Conservation (phyloP, 1,140 invertebrate species). For the Grapholita molesta region DNA sequence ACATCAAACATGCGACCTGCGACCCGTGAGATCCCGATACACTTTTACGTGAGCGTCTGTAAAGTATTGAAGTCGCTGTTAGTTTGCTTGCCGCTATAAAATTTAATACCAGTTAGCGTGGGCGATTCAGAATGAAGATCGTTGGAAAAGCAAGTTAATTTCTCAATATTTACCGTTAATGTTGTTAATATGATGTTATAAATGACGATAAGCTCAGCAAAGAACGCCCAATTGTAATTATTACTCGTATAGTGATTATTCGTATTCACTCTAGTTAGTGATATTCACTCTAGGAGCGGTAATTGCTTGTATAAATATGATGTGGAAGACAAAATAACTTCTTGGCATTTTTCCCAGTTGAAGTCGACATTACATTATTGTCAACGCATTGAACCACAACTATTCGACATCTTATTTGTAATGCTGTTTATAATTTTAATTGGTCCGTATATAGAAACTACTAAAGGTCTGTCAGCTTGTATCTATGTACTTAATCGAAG, state of each 20-base stretch:
- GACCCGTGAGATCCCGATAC: slow-evolving; percentile 42
- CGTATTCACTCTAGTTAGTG: no score
- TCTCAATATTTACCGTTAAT: slow-evolving; percentile 9
- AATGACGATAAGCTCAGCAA: not conserved
- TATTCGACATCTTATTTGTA: no score
- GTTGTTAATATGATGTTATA: not conserved
- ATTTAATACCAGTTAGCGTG: slow-evolving; percentile 26
- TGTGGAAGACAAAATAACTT: not conserved
- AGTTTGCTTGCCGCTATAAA: slow-evolving; percentile 24
- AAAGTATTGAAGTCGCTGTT: slow-evolving; percentile 37
- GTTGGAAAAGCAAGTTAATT: slow-evolving; percentile 32
- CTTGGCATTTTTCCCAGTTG: not conserved
- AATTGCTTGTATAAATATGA: slow-evolving; percentile 6
- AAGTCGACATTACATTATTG: not conserved
- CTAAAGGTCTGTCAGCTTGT: not conserved
- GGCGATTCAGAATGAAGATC: slow-evolving; percentile 32
- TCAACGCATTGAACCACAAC: no score
- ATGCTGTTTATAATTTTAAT: not conserved
- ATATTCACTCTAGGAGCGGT: no score
- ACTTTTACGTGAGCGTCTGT: slow-evolving; percentile 32
- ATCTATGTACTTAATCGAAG: no score
- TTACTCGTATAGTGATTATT: no score
- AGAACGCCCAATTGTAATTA: no score
- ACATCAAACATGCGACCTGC: slow-evolving; percentile 47
- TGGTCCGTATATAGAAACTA: not conserved